Conservation (phyloP, 2,797 vertebrate genomes). For the Pseudomugil tenellus region DNA sequence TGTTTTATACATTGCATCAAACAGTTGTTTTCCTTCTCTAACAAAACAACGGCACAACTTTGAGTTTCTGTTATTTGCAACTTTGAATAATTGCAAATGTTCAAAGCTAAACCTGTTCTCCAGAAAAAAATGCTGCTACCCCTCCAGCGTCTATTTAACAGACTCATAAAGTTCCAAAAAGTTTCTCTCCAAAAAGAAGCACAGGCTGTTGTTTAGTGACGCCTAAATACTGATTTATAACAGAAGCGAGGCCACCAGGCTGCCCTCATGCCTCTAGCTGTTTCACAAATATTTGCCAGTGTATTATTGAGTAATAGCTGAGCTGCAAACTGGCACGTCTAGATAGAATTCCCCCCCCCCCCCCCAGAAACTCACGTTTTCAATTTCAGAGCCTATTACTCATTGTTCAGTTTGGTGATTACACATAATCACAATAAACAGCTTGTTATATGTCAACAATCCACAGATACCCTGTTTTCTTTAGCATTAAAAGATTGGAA, state of each 20-base stretch:
- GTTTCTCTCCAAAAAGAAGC: neutral
- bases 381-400: neutral
- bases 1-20: neutral
- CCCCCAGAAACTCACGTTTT: neutral
- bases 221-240: neutral
- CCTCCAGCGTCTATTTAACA: neutral
- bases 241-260: neutral
- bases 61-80: neutral
- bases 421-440: conserved; percentile 9
- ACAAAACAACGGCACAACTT: neutral
- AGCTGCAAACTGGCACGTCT: neutral
- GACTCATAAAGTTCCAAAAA: neutral
- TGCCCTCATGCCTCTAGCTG: neutral
- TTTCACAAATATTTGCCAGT: neutral
- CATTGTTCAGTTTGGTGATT: neutral
- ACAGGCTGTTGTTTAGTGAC: neutral
- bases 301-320: neutral
- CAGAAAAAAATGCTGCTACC: neutral
- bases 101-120: conserved; percentile 5
- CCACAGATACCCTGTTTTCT: neutral
- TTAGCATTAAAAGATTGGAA: neutral
- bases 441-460: neutral
- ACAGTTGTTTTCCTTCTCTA: neutral
- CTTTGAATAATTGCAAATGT: neutral
- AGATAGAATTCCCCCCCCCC: no score